Evolutionary conservation across 2,888 invertebrate species (phyloP), one percentile per base, ranked within the genome.

Genomic region (Plutella xylostella): DNA sequence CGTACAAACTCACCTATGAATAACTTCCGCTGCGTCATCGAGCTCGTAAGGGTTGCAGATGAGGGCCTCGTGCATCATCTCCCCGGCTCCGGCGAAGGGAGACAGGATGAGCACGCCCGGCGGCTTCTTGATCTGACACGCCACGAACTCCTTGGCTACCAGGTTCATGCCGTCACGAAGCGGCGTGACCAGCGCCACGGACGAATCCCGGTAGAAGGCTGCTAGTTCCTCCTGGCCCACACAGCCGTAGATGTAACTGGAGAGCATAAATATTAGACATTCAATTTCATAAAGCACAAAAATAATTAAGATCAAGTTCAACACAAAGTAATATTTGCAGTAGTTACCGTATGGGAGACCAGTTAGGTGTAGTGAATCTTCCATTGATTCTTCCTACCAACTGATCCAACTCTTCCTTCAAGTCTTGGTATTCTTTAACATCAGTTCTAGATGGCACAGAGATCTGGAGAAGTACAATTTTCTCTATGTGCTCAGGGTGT

Each of bases 61-160:
- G 9, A 96, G 83, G 2, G 95, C 95, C 67, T 96, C 95, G 73
- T 94, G 94, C 95, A 96, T 95, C 86, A 93, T 94, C 71, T 95
- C 94, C 0, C 94, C 94, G 5, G 96, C 95, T 1, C 96, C 96
- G 46, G 96, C 95, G 65, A 96, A 96, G 0, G 95, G 95, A 0
- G 95, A 95, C 7, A 96, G 90, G 42, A 96, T 92, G 30, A 96
- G 74, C 1, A 96, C 95, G 2, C 96, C 96, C 0, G 92, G 94
- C 0, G 92, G 90, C 19, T 88, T 88, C 59, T 94, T 94, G 28
- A 94, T 94, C 73, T 96, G 94, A 61, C 95, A 95, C 1, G 96
- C 96, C 1, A 95, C 95, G 64, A 94, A 96, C 69, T 96, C 96
- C 67, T 96, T 96, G 6, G 95, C 95, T 0, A 96, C 95, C 44